phyloP scores from a whole-genome alignment of 2,888 invertebrate genomes.

The Tetanocera ferruginea region DNA sequence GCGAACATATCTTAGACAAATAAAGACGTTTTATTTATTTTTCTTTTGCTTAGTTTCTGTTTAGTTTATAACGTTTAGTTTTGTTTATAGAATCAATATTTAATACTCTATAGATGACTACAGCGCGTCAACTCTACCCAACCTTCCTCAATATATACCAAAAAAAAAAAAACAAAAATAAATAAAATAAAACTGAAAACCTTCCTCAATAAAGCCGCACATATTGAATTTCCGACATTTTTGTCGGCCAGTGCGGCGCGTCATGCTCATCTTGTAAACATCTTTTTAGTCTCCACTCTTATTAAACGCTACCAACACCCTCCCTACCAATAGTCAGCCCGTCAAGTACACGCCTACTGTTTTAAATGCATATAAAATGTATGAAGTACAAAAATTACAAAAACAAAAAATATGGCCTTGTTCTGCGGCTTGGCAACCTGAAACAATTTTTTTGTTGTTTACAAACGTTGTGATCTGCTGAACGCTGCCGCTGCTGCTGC shows the following conservation, averaged over 20 bases:
- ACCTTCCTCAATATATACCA: no score
- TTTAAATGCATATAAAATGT: background rate
- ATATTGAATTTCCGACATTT: constrained; percentile 10
- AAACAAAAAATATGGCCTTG: constrained; percentile 10
- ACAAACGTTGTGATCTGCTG: background rate
- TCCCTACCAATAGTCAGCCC: background rate
- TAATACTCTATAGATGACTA: no score
- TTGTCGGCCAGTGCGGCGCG: background rate
- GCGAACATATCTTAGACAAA: no score
- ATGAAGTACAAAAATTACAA: background rate
- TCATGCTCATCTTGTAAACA: background rate
- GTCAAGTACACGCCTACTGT: background rate
- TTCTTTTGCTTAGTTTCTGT: no score
- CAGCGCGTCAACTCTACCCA: no score
- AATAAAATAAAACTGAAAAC: background rate
- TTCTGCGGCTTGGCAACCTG: background rate
- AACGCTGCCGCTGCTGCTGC: background rate
- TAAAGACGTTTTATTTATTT: no score
- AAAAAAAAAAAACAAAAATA: no score
- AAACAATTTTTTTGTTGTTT: background rate
- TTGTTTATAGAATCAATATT: no score
- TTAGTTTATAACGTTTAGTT: no score
- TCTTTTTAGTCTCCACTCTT: background rate
- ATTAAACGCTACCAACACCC: background rate
- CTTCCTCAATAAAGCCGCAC: constrained; percentile 19